phyloP scores from a whole-genome alignment of 2,113 vertebrate genomes.

The Daphoenositta chrysoptera region DNA sequence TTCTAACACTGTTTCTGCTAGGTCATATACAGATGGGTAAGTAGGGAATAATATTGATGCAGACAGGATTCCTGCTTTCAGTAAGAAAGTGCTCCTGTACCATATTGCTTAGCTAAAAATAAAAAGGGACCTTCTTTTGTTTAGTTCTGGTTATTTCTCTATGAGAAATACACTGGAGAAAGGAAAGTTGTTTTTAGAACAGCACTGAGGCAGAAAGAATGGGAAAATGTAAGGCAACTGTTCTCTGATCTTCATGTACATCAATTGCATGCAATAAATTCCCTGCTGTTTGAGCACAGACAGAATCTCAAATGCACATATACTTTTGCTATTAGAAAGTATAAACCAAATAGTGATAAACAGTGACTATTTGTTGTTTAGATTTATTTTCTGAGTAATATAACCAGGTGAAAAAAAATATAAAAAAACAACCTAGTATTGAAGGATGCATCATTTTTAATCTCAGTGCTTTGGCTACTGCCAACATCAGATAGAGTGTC shows the following conservation, averaged over 20 bases:
- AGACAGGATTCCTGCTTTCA: not conserved
- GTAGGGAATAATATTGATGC: not conserved
- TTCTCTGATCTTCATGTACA: constrained; percentile 62
- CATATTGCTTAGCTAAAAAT: not conserved
- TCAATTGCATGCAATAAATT: constrained; percentile 74
- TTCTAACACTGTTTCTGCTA: not conserved
- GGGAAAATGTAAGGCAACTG: constrained; percentile 63
- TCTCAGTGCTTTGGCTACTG: constrained; percentile 74
- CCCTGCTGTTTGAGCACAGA: constrained; percentile 51
- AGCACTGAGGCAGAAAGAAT: constrained; percentile 44
- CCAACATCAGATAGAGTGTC: constrained; percentile 73
- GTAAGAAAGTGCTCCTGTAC: not conserved
- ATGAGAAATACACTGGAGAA: not conserved
- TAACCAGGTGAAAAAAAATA: constrained; percentile 50
- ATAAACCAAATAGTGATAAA: constrained; percentile 76
- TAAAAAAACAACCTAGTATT: constrained; percentile 44
- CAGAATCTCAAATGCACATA: constrained; percentile 73
- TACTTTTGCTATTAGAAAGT: constrained; percentile 74
- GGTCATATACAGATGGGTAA: not conserved
- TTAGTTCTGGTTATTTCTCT: not conserved
- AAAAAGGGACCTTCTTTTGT: not conserved
- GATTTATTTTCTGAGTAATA: constrained; percentile 77
- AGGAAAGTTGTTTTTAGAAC: constrained; percentile 10
- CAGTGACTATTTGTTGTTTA: constrained; percentile 73
- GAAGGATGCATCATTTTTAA: constrained; percentile 80